A percentile compares a stretch with the other conserved stretches of the same genome.
Conservation (phyloP, 2,888 invertebrate genomes). For the Habrosyne pyritoides region DNA sequence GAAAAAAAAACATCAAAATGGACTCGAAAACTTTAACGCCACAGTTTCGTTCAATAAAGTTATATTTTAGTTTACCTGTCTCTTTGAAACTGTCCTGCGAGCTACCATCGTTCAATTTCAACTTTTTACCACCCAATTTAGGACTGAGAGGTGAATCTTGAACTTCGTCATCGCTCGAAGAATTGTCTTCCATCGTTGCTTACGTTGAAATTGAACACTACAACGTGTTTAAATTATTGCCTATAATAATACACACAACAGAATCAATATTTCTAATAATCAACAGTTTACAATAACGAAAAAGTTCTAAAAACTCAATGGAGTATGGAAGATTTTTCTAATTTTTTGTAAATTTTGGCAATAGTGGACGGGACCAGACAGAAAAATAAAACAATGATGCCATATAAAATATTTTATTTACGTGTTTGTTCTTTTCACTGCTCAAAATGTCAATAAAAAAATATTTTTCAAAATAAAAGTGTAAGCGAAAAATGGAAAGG, state of each 20-base stretch:
- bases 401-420: constrained; percentile 11
- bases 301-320: constrained; percentile 35
- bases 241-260: background rate
- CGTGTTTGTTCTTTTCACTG: background rate
- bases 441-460: background rate
- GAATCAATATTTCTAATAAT: constrained; percentile 5
- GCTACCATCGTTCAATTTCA: constrained; percentile 76
- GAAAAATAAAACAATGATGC: constrained; percentile 26
- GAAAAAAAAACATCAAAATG: constrained; percentile 52
- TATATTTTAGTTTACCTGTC: constrained; percentile 49
- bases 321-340: constrained; percentile 41
- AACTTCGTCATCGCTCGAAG: constrained; percentile 72
- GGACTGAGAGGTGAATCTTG: constrained; percentile 58
- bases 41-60: constrained; percentile 29
- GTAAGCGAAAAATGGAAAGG: too few relatives aligned
- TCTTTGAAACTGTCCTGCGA: constrained; percentile 71
- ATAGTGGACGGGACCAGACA: constrained; percentile 25
- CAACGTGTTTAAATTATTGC: constrained; percentile 16
- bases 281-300: constrained; percentile 23
- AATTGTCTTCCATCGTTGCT: constrained; percentile 72
- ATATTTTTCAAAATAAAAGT: background rate
- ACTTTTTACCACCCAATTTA: constrained; percentile 67
- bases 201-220: constrained; percentile 29
- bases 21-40: constrained; percentile 48
- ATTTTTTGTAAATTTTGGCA: constrained; percentile 46